Evolutionary conservation across 2,113 vertebrate species (phyloP).

Genomic region (Scatophagus argus): DNA sequence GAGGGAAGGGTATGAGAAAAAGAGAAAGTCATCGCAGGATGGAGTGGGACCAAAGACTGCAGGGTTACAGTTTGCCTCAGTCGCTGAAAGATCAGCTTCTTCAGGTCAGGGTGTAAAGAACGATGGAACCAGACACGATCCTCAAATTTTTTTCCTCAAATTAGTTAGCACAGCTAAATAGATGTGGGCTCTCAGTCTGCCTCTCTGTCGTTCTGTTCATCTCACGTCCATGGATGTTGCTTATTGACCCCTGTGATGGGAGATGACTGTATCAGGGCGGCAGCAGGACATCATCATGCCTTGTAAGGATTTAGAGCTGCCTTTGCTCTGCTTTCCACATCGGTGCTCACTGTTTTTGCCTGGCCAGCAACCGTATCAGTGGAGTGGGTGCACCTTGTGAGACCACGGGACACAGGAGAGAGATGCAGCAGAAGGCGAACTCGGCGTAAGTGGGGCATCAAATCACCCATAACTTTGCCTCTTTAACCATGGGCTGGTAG

Average conservation of each 20-base stretch:
- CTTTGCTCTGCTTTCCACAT: conserved; percentile 58
- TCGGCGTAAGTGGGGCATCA: conserved; percentile 80
- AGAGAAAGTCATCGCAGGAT: conserved; percentile 45
- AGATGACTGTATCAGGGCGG: conserved; percentile 55
- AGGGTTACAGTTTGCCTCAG: conserved; percentile 27
- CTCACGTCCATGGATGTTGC: conserved; percentile 43
- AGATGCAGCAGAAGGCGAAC: conserved; percentile 85
- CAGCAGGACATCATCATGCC: conserved; percentile 61
- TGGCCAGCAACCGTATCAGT: conserved; percentile 44
- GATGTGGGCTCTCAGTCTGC: conserved; percentile 19
- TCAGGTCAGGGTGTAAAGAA: conserved; percentile 23
- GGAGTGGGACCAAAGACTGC: conserved; percentile 54
- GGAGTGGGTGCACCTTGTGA: conserved; percentile 70
- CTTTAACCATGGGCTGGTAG: neutral
- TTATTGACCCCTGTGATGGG: conserved; percentile 41
- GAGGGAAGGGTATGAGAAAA: conserved; percentile 50
- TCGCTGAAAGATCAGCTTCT: conserved; percentile 41
- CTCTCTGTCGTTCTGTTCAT: conserved; percentile 24
- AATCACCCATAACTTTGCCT: neutral
- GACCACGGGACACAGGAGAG: conserved; percentile 59
- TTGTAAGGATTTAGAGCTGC: conserved; percentile 62
- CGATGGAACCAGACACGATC: conserved; percentile 7
- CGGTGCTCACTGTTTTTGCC: conserved; percentile 52
- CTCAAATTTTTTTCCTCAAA: conserved; percentile 30
- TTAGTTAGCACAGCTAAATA: conserved; percentile 31